Evolutionary conservation across 2,797 vertebrate species (phyloP), one percentile per base, ranked within the genome.

Genomic region (Neomorphus geoffroyi): DNA sequence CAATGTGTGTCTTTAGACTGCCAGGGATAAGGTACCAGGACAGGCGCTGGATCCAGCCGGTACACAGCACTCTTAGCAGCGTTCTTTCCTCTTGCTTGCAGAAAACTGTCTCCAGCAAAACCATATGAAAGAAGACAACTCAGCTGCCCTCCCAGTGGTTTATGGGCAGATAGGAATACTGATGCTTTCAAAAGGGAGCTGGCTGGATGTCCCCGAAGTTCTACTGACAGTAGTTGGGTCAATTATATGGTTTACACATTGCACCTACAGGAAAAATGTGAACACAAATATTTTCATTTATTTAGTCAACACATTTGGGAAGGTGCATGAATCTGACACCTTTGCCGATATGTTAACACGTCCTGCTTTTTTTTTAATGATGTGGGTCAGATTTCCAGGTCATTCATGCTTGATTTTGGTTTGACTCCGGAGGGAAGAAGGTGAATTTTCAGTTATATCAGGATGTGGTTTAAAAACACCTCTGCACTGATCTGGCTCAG

Each of bases 1-100:
- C 7, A 45, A 24, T 18, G 10, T 7, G 11, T 8, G 21, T 71
- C 18, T 72, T 57, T 60, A 12, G 56, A 48, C 37, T n/a, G 11
- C 22, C 39, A 72, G 53, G 21, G 3, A 15, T 21, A 46, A n/a
- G 46, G 46, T 22, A 46, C 46, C n/a, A 43, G 43, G 43, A 11
- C 43, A 70, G 39, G 27, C 45, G 24, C 22, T 2, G 6, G 23
- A 35, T 2, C 11, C 27, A 60, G n/a, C 8, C 45, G 41, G 35
- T 35, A 50, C 62, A 66, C 0, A 0, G 11, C 2, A 4, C 7
- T 19, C 1, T 1, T 0, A 37, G 39, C 13, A 43, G 22, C 37
- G 71, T 58, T 41, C 39, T 57, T 65, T 19, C 60, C 16, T 75
- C 27, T 65, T 1, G 2, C 9, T 72, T 75, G 41, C 33, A 77